Base-by-base conservation (phyloP, 37 sponge, comb jelly and placozoan species). In the Cliona cf. orientalis region DNA sequence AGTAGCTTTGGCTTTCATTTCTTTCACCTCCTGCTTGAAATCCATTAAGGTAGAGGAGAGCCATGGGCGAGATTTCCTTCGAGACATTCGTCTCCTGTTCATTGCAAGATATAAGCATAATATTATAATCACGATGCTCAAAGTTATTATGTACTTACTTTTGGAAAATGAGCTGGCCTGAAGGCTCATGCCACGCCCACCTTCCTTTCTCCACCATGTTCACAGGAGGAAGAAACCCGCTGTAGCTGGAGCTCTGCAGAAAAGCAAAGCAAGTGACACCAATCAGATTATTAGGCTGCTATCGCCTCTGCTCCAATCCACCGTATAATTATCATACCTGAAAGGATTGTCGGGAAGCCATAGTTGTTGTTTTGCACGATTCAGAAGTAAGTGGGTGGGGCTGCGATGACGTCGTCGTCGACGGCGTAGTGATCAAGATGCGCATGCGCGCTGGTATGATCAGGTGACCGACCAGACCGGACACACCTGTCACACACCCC, bases 121-220 rank as follows among this genome's bases (percentile, higher is more conserved):
- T 14, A 9, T 19, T 49, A 49, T 9, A 9, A 49, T 19, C 53
- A n/a, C 53, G 14, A 49, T 19, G 14, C 53, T 19, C 14, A 49
- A 49, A 49, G 14, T 12, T 11, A 61, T 6, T 61, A 6, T 11
- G 5, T n/a, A n/a, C 5, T n/a, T 61, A 61, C 63, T n/a, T 61
- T 61, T 61, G 63, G 11, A 69, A 69, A 9, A n/a, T 12, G 29
- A 69, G 45, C 12, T 42, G 22, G 21, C 26, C 26, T 1, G 71
- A 9, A 5, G 21, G 44, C 44, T 69, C 44, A 23, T 69, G 22
- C 71, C 71, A 69, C 71, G n/a, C 71, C 71, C 71, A 69, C 44
- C 2, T 42, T 21, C 71, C 71, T 28, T 39, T 69, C 44, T 42
- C 71, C 44, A 6, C 42, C 23, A 49, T 49, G 53, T 49, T 19